Base-by-base conservation (phyloP, 2,797 vertebrate genomes). In the Periparus ater region DNA sequence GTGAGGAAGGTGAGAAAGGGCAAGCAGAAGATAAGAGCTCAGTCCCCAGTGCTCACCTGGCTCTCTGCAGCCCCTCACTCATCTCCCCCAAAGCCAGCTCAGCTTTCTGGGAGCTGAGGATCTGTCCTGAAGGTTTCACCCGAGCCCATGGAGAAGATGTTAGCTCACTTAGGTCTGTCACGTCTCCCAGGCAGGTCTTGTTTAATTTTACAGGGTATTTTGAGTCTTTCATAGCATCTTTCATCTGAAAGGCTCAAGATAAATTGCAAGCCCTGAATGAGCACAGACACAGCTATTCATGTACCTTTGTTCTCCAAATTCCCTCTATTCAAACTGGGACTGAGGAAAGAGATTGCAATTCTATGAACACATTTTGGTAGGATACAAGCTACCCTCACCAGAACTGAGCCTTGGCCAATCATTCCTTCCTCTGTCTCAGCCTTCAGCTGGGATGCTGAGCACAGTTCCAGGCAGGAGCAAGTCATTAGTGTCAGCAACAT, bases 1-100 rank as follows among this genome's bases (percentile, higher is more conserved):
- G 77, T 63, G 91, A 84, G 78, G 32, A 83, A 93, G 83, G 77
- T 63, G 91, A 84, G 78, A 34, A 83, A 66, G 51, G 83, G 65
- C 65, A 62, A 85, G 78, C 44, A 48, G 82, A 89, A 75, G 5
- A 55, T 30, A 23, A 78, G 75, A 88, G 47, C 44, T 89, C 57
- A 2, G 22, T 86, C 10, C 76, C 66, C 36, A 25, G 11, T 6
- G 2, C 57, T 88, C 84, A n/a, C 45, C 82, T 17, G 11, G 3
- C 81, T 91, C 10, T 0, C 48, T 60, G 73, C 58, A 60, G 62
- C 1, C 32, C 71, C 29, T 0, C 9, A 17, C 55, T 45, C 47
- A 7, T 6, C 25, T 54, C 22, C 23, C 48, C 65, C 38, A 40
- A 23, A 67, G 6, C 50, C 36, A 67, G 9, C 63, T 7, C 62